These are phyloP conservation scores for Scaptomyza graminum DNA, from an alignment of 1,140 invertebrate species.

Conservation along the genomic window DNA sequence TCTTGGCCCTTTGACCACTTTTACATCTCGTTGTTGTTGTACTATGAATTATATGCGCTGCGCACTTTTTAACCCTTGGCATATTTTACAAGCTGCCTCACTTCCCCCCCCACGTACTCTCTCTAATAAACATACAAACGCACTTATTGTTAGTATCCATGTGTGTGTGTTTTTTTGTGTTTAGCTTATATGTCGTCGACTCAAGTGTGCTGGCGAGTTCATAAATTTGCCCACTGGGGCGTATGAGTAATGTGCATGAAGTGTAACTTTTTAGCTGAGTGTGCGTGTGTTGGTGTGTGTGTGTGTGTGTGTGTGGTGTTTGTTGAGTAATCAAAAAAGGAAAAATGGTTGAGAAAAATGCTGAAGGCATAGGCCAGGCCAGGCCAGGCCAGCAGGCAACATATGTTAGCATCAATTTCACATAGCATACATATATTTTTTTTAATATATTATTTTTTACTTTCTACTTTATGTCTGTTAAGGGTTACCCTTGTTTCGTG, in stretches of 20 bases:
- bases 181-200: conserved; percentile 63
- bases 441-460: conserved; percentile 16
- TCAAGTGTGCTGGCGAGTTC: conserved; percentile 75
- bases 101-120: conserved; percentile 50
- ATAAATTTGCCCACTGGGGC: conserved; percentile 81
- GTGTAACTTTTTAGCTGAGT: conserved; percentile 40
- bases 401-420: conserved; percentile 72
- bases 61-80: conserved; percentile 78
- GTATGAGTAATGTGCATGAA: conserved; percentile 79
- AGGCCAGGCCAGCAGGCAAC: conserved; percentile 60
- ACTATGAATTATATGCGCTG: conserved; percentile 71
- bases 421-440: conserved; percentile 50
- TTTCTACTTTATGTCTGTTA: not conserved
- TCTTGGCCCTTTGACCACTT: conserved; percentile 4
- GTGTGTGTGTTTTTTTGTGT: conserved; percentile 23
- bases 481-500: not conserved
- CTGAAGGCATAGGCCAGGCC: conserved; percentile 29
- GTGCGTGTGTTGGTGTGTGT: conserved; percentile 27
- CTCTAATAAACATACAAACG: conserved; percentile 77
- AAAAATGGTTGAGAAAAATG: conserved; percentile 45
- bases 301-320: conserved; percentile 17
- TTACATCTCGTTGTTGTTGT: conserved; percentile 46
- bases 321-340: conserved; percentile 42
- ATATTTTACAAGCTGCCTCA: conserved; percentile 81
- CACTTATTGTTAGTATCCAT: conserved; percentile 51